Evolutionary conservation across 2,797 vertebrate species (phyloP).

Genomic region (Vireo griseus): DNA sequence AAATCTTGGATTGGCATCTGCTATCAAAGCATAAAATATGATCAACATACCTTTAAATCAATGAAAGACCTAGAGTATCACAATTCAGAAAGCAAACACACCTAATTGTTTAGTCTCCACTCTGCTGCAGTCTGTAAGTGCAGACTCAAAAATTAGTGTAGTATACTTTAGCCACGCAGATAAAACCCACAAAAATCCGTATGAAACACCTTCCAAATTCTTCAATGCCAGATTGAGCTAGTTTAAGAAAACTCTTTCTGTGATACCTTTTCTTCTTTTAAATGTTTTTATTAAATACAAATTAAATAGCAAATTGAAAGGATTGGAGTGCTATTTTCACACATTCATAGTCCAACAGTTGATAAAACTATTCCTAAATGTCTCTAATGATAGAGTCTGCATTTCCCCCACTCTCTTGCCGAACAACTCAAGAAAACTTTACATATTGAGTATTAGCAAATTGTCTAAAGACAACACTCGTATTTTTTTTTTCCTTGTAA

Average conservation of each 20-base stretch:
- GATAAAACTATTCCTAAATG: background rate
- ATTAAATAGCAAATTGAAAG: background rate
- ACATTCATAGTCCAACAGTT: background rate
- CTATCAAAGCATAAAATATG: background rate
- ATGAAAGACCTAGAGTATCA: background rate
- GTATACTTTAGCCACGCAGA: constrained; percentile 17
- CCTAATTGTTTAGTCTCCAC: constrained; percentile 21
- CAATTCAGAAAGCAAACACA: constrained; percentile 12
- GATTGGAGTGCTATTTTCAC: background rate
- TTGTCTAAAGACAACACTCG: background rate
- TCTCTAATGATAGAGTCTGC: background rate
- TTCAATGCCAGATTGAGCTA: background rate
- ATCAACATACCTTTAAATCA: background rate
- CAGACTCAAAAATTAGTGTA: constrained; percentile 33
- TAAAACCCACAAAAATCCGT: constrained; percentile 58
- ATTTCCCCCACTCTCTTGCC: background rate
- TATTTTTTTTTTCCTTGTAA: background rate
- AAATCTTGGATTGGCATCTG: background rate
- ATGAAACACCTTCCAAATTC: constrained; percentile 53
- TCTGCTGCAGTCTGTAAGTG: background rate
- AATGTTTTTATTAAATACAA: background rate
- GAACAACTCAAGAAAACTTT: background rate
- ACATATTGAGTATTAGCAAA: background rate
- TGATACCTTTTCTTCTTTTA: background rate
- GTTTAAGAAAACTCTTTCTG: constrained; percentile 8